Percentiles rank a stretch among this genome's conserved stretches.
Conservation (phyloP, 2,888 invertebrate genomes). For the Melipona beecheii region DNA sequence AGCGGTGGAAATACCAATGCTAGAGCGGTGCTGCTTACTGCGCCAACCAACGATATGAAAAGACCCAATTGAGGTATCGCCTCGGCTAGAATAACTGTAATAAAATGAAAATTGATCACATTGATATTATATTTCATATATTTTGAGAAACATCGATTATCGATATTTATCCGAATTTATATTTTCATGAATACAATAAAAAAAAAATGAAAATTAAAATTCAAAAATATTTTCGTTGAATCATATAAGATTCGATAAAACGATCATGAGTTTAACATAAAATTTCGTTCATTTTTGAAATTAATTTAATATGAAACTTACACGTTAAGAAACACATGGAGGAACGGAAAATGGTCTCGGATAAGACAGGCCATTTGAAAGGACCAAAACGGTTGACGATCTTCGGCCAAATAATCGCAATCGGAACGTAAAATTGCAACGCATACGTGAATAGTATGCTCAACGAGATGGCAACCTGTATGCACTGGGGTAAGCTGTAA, state of each 20-base stretch:
- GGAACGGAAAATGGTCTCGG: constrained; percentile 90
- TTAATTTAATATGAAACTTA: constrained; percentile 87
- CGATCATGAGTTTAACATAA: too few relatives aligned
- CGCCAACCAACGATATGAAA: constrained; percentile 96
- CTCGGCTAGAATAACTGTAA: constrained; percentile 93
- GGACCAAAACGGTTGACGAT: constrained; percentile 86
- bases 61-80: constrained; percentile 93
- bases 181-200: not conserved
- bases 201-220: not conserved
- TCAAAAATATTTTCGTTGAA: too few relatives aligned
- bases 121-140: not conserved
- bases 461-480: constrained; percentile 92
- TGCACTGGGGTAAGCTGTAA: constrained; percentile 91
- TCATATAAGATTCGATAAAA: too few relatives aligned
- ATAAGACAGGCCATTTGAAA: constrained; percentile 86
- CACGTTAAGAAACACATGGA: constrained; percentile 92
- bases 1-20: constrained; percentile 95
- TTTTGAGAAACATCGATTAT: not conserved
- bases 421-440: constrained; percentile 97
- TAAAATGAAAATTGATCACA: not conserved
- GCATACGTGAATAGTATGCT: constrained; percentile 96
- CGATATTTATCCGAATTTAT: not conserved
- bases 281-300: not conserved
- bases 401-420: constrained; percentile 94
- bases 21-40: constrained; percentile 94